phyloP scores from a whole-genome alignment of 2,888 invertebrate genomes.

The Ochropleura plecta region DNA sequence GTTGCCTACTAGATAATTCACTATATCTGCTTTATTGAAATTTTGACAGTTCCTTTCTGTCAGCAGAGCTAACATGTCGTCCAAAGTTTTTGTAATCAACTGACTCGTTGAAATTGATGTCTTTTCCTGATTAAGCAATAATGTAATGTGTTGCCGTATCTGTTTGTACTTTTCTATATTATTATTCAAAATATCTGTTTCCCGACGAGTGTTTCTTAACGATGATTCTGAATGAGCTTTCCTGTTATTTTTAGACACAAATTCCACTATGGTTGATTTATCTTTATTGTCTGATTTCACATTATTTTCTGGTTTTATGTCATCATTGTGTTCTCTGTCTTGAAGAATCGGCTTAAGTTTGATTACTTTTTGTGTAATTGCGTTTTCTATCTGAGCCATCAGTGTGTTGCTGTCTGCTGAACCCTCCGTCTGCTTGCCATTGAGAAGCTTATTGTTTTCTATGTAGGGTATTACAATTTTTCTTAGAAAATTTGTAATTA shows the following conservation, averaged over 20 bases:
- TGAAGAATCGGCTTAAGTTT: constrained; percentile 73
- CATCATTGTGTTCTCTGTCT: constrained; percentile 66
- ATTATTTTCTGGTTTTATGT: constrained; percentile 57
- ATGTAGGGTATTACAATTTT: constrained; percentile 71
- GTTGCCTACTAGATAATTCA: neutral
- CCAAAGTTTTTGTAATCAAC: constrained; percentile 74
- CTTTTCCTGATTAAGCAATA: constrained; percentile 72
- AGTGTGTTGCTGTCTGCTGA: constrained; percentile 28
- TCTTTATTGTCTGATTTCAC: constrained; percentile 67
- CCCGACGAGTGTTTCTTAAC: constrained; percentile 1
- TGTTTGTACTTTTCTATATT: constrained; percentile 75
- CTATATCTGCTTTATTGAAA: constrained; percentile 13
- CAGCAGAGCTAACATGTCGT: constrained; percentile 75
- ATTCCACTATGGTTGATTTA: constrained; percentile 80
- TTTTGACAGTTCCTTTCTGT: constrained; percentile 73
- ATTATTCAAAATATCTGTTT: constrained; percentile 58
- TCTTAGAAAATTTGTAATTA: constrained; percentile 68
- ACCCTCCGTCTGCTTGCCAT: neutral
- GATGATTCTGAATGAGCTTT: constrained; percentile 6
- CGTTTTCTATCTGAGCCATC: constrained; percentile 60
- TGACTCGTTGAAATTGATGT: constrained; percentile 73
- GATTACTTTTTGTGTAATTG: constrained; percentile 71
- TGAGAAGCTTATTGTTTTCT: constrained; percentile 26
- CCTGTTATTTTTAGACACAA: constrained; percentile 62
- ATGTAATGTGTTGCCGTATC: constrained; percentile 73